Evolutionary conservation across 2,888 invertebrate species (phyloP).

Genomic region (Trachelus iudaicus): DNA sequence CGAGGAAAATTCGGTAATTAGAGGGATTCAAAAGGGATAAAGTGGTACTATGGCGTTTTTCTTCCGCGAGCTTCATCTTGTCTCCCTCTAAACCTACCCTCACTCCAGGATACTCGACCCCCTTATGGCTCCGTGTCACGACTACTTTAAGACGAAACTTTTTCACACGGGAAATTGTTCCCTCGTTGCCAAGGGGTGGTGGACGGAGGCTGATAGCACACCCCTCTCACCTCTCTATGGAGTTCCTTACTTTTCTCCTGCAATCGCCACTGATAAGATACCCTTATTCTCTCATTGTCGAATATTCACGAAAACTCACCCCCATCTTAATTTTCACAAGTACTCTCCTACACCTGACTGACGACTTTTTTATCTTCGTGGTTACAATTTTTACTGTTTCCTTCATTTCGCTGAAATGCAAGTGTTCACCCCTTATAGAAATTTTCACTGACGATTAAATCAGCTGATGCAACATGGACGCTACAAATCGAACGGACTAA

Average conservation of each 20-base stretch:
- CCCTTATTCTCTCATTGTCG: not conserved
- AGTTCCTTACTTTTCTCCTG: constrained; percentile 12
- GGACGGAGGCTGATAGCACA: constrained; percentile 17
- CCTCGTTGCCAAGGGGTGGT: constrained; percentile 15
- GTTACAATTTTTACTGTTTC: not conserved
- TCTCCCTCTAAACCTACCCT: not conserved
- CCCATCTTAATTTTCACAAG: not conserved
- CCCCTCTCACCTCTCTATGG: constrained; percentile 11
- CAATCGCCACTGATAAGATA: not conserved
- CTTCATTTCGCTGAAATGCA: not conserved
- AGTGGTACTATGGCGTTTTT: constrained; percentile 44
- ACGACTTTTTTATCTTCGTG: not conserved
- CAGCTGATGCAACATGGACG: not conserved
- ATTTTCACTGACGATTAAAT: not conserved
- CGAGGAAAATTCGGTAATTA: constrained; percentile 65
- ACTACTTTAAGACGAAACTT: constrained; percentile 14
- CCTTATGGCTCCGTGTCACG: constrained; percentile 3
- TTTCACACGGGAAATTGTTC: constrained; percentile 24
- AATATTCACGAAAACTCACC: not conserved
- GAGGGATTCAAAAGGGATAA: constrained; percentile 59
- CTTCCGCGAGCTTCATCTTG: constrained; percentile 19
- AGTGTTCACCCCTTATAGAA: not conserved
- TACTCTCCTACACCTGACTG: not conserved
- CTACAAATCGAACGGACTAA: not conserved
- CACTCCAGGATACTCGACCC: not conserved